Base-by-base conservation (phyloP, 2,113 vertebrate genomes). In the Ursus arctos region DNA sequence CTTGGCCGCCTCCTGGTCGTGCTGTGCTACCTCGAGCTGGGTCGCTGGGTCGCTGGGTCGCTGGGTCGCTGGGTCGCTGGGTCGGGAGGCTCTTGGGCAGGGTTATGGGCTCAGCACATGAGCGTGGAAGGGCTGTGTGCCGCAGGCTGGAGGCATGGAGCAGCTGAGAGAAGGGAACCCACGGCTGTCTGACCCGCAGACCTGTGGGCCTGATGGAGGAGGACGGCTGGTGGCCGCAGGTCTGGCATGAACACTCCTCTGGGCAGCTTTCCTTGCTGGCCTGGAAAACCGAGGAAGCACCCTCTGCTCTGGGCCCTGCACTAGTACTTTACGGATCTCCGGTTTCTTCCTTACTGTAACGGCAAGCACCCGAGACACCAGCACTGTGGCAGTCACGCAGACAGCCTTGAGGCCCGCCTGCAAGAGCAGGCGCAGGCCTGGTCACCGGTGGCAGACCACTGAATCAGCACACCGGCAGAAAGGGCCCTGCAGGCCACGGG, bases 241-340 rank as follows among this genome's bases (percentile, higher is more conserved):
- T 9, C 67, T 36, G n/a, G 33, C 67, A 24, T 13, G 16, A 36
- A 13, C 31, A 47, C 71, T 16, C n/a, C 4, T 40, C 24, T 4
- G 0, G 61, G 19, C 43, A 28, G 65, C 61, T n/a, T 1, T 43
- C 76, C 36, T 36, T 26, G 0, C 33, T 10, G 57, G 13, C 51
- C 55, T 3, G 36, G 67, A 43, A 71, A 55, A 31, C 13, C 3
- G 28, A 7, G 31, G 36, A 65, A 12, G 16, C 0, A 1, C 79
- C 43, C 31, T 71, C 49, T 26, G 4, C 47, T n/a, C 49, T 76
- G 40, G 43, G 51, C 40, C 61, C 76, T 26, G 16, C 81, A 47
- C 51, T 57, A 7, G 69, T 2, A 10, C 16, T 74, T 5, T 22
- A 4, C 26, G 21, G 7, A 8, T 0, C 24, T n/a, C 0, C 16